A percentile compares a stretch with the other conserved stretches of the same genome.
phyloP scores from a whole-genome alignment of 2,797 vertebrate species.

The Artibeus jamaicensis region DNA sequence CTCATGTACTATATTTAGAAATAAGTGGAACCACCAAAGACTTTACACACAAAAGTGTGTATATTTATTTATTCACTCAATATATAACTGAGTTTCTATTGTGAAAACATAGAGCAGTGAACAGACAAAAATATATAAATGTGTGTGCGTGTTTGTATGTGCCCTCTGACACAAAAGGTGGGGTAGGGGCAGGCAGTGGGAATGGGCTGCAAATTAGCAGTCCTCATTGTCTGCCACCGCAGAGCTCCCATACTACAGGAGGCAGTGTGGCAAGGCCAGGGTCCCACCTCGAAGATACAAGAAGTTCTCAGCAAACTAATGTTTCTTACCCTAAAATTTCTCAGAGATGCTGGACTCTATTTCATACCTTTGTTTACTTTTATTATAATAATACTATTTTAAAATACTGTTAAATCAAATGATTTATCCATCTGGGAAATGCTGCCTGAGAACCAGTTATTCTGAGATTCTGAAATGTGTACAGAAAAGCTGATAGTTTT shows the following conservation, averaged over 20 bases:
- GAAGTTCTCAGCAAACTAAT: neutral
- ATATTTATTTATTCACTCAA: neutral
- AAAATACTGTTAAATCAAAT: neutral
- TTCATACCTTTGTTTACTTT: neutral
- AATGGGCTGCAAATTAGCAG: neutral
- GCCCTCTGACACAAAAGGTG: too few species aligned
- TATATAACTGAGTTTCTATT: neutral
- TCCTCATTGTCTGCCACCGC: neutral
- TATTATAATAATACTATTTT: neutral
- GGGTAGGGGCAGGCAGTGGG: too few species aligned
- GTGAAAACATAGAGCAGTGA: neutral
- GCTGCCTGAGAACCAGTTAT: neutral
- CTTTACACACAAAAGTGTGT: neutral
- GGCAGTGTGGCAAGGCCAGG: neutral
- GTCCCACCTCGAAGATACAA: neutral
- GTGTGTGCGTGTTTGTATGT: too few species aligned
- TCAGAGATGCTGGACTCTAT: neutral
- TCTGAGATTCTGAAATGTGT: neutral
- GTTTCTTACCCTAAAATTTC: neutral
- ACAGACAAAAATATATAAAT: neutral
- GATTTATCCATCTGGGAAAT: neutral
- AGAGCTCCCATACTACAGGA: neutral
- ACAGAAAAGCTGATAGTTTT: neutral
- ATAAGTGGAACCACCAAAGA: neutral
- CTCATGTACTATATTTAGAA: neutral